A percentile compares a stretch with the other conserved stretches of the same genome.
Conservation (phyloP, 2,888 invertebrate species). For the Cheilosia pagana region DNA sequence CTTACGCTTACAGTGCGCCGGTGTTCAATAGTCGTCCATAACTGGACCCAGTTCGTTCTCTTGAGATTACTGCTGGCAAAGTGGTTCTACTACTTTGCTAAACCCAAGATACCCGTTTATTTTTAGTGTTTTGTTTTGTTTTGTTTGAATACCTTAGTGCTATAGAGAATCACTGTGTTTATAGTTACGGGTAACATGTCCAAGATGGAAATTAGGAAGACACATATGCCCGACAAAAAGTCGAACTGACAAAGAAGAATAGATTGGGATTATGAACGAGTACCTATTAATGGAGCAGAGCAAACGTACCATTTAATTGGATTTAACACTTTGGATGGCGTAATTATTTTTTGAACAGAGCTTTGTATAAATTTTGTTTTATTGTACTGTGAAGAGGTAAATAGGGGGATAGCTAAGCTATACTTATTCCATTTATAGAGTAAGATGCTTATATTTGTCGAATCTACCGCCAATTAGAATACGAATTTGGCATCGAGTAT, state of each 20-base stretch:
- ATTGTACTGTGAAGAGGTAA: constrained; percentile 48
- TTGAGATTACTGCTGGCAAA: constrained; percentile 68
- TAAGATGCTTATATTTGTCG: constrained; percentile 4
- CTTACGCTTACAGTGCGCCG: constrained; percentile 38
- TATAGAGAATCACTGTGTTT: constrained; percentile 49
- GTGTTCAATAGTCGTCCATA: constrained; percentile 54
- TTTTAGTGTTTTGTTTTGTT: constrained; percentile 18
- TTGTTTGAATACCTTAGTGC: constrained; percentile 20
- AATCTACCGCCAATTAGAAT: constrained; percentile 46
- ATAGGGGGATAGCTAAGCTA: constrained; percentile 4
- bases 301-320: constrained; percentile 37
- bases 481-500: constrained; percentile 56
- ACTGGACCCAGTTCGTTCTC: constrained; percentile 35
- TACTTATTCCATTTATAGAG: constrained; percentile 39
- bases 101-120: constrained; percentile 51
- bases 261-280: constrained; percentile 51
- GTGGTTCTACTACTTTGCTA: constrained; percentile 69
- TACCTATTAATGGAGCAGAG: constrained; percentile 26
- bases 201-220: constrained; percentile 71
- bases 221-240: constrained; percentile 41
- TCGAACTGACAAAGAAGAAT: not conserved
- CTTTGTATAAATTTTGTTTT: not conserved
- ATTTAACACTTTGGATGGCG: constrained; percentile 59
- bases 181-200: constrained; percentile 19
- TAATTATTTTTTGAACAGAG: constrained; percentile 22